Conservation (phyloP, 1,140 invertebrate species). For the Geopemphigus sp. region DNA sequence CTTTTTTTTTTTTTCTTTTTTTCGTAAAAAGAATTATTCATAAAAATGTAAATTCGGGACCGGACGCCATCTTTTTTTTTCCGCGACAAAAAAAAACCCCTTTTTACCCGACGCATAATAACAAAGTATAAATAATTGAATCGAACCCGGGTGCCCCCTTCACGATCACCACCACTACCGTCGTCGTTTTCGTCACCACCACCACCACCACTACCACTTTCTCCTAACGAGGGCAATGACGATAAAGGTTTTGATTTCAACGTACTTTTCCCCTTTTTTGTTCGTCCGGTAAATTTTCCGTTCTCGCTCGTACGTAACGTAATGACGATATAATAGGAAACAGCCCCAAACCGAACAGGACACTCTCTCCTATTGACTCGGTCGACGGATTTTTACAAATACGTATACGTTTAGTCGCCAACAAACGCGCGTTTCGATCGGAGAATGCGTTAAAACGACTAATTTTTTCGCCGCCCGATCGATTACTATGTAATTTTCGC, state of each 20-base stretch:
- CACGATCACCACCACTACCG: neutral
- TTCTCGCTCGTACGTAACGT: neutral
- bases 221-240: slow-evolving; percentile 43
- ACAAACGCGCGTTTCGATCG: too few species aligned
- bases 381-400: too few species aligned
- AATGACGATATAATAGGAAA: too few species aligned
- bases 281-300: slow-evolving; percentile 35
- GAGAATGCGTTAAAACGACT: too few species aligned
- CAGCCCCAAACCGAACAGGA: too few species aligned
- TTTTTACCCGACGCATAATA: slow-evolving; percentile 47
- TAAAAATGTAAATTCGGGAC: slow-evolving; percentile 48
- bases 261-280: slow-evolving; percentile 44
- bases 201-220: neutral
- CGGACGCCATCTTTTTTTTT: slow-evolving; percentile 49
- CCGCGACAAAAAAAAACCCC: slow-evolving; percentile 48
- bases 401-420: too few species aligned
- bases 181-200: too few species aligned
- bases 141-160: slow-evolving; percentile 41
- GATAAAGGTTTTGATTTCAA: slow-evolving; percentile 49
- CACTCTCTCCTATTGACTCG: too few species aligned
- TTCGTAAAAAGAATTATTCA: slow-evolving; percentile 35
- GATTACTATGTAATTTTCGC: neutral
- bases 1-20: slow-evolving; percentile 6
- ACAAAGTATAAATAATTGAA: slow-evolving; percentile 50
- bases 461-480: neutral